Percentiles rank a stretch among this genome's conserved stretches.
phyloP scores from a whole-genome alignment of 1,140 invertebrate genomes.

The Leptinotarsa undecemlineata region DNA sequence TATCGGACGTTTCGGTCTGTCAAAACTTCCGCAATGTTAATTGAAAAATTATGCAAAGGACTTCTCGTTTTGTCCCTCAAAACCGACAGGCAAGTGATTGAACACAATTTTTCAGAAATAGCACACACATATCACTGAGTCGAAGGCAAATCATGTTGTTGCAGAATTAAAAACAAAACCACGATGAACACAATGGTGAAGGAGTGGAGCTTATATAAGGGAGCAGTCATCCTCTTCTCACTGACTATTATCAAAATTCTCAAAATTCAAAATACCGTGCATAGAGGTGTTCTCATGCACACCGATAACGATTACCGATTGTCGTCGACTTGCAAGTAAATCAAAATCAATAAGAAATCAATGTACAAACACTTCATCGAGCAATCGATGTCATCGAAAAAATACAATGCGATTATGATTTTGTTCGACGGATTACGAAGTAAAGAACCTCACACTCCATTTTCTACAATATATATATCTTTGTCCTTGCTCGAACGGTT shows the following conservation, averaged over 20 bases:
- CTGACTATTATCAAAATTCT: not conserved
- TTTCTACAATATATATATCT: slow-evolving; percentile 26
- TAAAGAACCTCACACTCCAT: slow-evolving; percentile 20
- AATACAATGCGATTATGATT: slow-evolving; percentile 21
- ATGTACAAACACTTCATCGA: slow-evolving; percentile 1
- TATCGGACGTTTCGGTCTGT: not conserved
- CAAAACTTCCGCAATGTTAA: slow-evolving; percentile 7
- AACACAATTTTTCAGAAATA: slow-evolving; percentile 12
- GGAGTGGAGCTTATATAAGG: slow-evolving; percentile 9
- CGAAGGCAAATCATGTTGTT: slow-evolving; percentile 7
- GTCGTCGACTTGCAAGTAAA: not conserved
- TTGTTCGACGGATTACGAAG: slow-evolving; percentile 4
- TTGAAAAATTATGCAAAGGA: not conserved
- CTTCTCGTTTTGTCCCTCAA: not conserved
- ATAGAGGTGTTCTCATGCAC: not conserved
- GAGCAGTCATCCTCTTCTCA: slow-evolving; percentile 5
- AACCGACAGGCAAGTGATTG: not conserved
- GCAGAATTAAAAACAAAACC: slow-evolving; percentile 9
- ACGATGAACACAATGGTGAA: slow-evolving; percentile 16
- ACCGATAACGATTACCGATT: not conserved
- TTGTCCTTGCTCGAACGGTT: slow-evolving; percentile 24
- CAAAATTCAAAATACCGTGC: not conserved
- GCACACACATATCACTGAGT: slow-evolving; percentile 1
- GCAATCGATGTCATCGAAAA: slow-evolving; percentile 19
- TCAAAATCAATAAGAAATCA: slow-evolving; percentile 10